phyloP scores from a whole-genome alignment of 2,113 vertebrate species.

The Vulpes lagopus region DNA sequence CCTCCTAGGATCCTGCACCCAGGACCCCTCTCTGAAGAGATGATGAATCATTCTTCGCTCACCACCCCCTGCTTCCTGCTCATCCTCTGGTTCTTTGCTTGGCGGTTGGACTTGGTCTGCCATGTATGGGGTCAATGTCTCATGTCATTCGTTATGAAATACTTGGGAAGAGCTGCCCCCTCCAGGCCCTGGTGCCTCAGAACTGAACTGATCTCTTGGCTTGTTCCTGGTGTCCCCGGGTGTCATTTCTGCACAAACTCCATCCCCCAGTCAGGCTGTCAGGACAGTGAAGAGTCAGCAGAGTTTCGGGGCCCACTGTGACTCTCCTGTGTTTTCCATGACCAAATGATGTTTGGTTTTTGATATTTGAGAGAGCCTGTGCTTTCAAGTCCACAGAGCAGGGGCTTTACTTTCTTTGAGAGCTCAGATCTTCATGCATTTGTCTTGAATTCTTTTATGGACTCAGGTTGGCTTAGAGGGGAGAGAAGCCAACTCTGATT shows the following conservation, averaged over 20 bases:
- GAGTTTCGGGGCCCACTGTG: neutral
- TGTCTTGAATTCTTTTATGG: neutral
- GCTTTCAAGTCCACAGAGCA: no score
- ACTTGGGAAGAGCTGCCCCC: neutral
- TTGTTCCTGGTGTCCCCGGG: neutral
- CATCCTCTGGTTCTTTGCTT: neutral
- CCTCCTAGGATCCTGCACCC: neutral
- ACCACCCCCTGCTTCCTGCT: no score
- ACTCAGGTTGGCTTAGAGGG: neutral
- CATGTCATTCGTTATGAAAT: neutral
- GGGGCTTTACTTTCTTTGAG: rapidly evolving
- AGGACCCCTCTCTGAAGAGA: neutral
- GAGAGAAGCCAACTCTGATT: neutral
- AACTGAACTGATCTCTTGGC: neutral
- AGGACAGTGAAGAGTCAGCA: neutral
- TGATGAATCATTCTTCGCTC: neutral
- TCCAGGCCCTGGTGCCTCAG: rapidly evolving
- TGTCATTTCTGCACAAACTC: neutral
- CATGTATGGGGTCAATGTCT: neutral
- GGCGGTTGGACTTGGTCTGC: neutral
- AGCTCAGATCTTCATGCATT: rapidly evolving
- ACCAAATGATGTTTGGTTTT: neutral
- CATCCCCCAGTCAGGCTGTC: neutral
- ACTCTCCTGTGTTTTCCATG: neutral
- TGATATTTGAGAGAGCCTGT: no score